A percentile compares a stretch with the other conserved stretches of the same genome.
phyloP scores from a whole-genome alignment of 2,113 vertebrate genomes.

The Lathamus discolor region DNA sequence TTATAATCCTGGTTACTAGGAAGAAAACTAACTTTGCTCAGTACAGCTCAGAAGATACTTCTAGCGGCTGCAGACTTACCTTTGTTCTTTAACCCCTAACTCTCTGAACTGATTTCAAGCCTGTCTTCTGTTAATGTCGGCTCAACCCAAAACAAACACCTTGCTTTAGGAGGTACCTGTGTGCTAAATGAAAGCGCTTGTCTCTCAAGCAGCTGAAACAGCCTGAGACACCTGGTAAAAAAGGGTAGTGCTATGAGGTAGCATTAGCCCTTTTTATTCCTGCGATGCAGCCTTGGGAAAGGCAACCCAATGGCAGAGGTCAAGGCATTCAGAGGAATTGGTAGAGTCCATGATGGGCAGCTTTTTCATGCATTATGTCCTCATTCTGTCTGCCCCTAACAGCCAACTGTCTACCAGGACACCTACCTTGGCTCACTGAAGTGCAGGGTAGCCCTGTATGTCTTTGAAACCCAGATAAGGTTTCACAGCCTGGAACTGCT shows the following conservation, averaged over 20 bases:
- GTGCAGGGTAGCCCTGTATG: background rate
- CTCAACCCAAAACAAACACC: background rate
- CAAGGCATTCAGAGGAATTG: background rate
- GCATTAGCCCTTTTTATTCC: background rate
- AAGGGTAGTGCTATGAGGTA: background rate
- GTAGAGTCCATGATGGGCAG: background rate
- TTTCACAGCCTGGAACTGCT: background rate
- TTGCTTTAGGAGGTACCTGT: background rate
- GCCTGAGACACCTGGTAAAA: background rate
- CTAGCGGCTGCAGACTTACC: background rate
- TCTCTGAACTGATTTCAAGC: background rate
- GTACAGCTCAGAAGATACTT: background rate
- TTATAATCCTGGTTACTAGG: background rate
- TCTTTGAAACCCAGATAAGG: background rate
- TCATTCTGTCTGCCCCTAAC: fast-evolving
- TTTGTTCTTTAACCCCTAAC: too few relatives aligned
- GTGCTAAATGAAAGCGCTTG: fast-evolving
- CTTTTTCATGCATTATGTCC: background rate
- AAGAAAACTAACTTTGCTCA: background rate
- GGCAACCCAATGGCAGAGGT: background rate
- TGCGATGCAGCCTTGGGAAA: background rate
- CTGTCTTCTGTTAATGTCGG: background rate
- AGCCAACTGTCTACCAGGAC: background rate
- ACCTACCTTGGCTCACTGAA: fast-evolving
- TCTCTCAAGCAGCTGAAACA: background rate